Conservation (phyloP, 1,140 invertebrate genomes). For the Formica exsecta region DNA sequence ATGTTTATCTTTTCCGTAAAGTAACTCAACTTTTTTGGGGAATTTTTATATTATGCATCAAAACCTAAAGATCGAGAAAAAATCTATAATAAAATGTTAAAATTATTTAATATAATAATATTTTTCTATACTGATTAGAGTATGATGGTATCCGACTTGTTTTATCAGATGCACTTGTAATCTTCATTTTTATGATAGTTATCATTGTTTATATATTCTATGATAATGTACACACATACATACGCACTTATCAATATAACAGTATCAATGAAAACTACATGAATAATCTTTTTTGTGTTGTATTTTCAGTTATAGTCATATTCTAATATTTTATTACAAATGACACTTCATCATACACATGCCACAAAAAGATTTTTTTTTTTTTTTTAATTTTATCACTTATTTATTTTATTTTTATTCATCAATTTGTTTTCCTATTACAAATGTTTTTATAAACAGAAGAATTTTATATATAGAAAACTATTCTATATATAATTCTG, state of each 20-base stretch:
- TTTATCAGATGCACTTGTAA: background rate
- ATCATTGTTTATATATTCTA: background rate
- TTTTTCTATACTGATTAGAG: background rate
- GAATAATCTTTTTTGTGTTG: background rate
- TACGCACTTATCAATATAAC: background rate
- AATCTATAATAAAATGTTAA: background rate
- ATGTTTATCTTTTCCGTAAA: background rate
- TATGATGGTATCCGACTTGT: background rate
- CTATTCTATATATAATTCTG: background rate
- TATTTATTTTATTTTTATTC: background rate
- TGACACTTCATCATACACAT: background rate
- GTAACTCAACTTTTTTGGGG: background rate
- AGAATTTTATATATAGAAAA: background rate
- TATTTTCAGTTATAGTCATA: background rate
- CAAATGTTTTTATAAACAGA: background rate
- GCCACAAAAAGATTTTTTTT: background rate
- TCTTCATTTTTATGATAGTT: background rate
- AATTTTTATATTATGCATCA: slow-evolving; percentile 15
- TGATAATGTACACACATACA: too few species aligned
- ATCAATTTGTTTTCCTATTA: background rate
- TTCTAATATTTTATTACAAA: background rate
- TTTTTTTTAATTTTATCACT: background rate
- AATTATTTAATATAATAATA: background rate
- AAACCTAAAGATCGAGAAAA: background rate
- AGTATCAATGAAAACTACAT: background rate